Base-by-base conservation (phyloP, 1,140 invertebrate species). In the Bactericera cockerelli region DNA sequence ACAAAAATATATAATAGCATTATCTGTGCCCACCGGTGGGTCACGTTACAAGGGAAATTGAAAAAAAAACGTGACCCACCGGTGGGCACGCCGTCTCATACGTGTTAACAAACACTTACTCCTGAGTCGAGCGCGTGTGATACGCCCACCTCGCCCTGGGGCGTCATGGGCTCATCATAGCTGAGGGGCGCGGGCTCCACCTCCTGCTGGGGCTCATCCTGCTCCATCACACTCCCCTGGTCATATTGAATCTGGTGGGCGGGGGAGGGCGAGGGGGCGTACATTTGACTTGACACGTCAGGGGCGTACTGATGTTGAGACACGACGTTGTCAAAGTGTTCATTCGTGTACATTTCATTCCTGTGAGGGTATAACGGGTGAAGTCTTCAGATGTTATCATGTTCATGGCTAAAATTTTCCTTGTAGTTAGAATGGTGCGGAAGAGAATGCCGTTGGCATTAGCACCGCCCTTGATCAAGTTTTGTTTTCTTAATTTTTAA, bases 101-200 rank as follows among this genome's bases (percentile, higher is more conserved):
- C n/a, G n/a, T n/a, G n/a, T n/a, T n/a, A n/a, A n/a, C n/a, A n/a
- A n/a, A 6, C 39, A 57, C 58, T 57, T 69, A 73, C 72, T 72
- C 55, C 74, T 66, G 60, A 76, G 66, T 59, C 75, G 67, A 21
- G 76, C 73, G 59, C 75, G 68, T 6, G 75, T 77, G 2, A 76
- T 75, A 61, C 75, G 69, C 69, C 74, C 74, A 53, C 75, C 75
- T 21, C 67, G 19, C 72, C 65, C 3, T 69, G 67, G 13, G 74
- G 74, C 14, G 74, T 75, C 63, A 70, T 65, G 49, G 75, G 74
- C 33, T 72, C 71, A 42, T 76, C 75, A 62, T 74, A 75, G 49
- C 69, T 69, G n/a, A n/a, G n/a, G 16, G 68, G 63, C n/a, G 55
- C 39, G 57, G 64, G 67, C 19, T 73, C 71, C 63, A 67, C 71